Percentiles rank a stretch among this genome's conserved stretches.
These are phyloP conservation scores for Elaphurus davidianus DNA, from an alignment of 2,113 vertebrate genomes.

Conservation along the genomic window DNA sequence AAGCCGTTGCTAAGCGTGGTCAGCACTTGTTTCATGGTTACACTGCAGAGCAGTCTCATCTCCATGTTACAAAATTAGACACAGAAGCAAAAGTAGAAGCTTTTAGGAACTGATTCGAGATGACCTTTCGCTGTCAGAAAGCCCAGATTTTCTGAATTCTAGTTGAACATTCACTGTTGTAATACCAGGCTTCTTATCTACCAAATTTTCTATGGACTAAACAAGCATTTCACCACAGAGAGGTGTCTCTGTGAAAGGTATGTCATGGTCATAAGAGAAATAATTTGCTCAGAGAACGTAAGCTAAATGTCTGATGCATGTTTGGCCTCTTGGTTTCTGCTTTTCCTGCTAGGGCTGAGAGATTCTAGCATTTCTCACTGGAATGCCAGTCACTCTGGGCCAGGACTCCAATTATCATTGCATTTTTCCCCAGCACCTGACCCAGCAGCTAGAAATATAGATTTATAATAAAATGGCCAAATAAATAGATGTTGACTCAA, in stretches of 20 bases:
- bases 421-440: neutral
- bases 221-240: neutral
- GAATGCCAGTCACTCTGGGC: neutral
- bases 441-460: neutral
- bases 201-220: neutral
- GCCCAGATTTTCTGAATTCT: neutral
- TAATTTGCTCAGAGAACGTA: neutral
- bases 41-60: neutral
- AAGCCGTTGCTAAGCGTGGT: neutral
- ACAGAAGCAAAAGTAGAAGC: neutral
- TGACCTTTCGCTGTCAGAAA: neutral
- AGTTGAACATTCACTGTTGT: neutral
- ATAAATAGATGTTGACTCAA: neutral
- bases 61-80: neutral
- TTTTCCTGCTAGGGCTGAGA: conserved; percentile 3
- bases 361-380: neutral
- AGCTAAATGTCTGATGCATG: neutral
- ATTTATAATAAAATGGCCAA: neutral
- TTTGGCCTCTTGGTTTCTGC: neutral
- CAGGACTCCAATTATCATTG: neutral
- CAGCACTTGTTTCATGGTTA: rapidly evolving
- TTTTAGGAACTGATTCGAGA: neutral
- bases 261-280: neutral
- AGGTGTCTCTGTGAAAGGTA: conserved; percentile 4
- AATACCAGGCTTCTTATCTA: neutral